phyloP scores from a whole-genome alignment of 2,888 invertebrate genomes.

The Cremastinae sp. region DNA sequence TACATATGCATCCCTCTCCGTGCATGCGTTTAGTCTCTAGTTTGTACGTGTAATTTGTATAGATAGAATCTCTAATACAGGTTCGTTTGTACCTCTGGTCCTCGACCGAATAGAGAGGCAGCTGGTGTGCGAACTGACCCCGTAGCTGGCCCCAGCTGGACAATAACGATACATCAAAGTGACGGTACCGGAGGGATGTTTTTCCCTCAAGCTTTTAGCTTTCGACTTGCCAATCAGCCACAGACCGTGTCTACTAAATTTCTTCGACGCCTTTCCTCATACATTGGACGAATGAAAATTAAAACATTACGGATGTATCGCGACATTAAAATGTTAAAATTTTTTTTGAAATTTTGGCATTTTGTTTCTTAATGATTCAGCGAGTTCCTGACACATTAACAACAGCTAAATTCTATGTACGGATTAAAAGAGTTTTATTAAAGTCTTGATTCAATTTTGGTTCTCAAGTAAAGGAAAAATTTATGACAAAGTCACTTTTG shows the following conservation, averaged over 20 bases:
- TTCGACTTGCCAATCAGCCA: neutral
- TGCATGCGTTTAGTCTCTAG: no score
- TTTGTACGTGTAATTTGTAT: slow-evolving; percentile 18
- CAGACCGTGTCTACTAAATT: neutral
- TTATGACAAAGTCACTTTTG: no score
- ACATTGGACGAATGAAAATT: no score
- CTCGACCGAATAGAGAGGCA: neutral
- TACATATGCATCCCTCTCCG: slow-evolving; percentile 7
- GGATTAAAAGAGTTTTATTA: no score
- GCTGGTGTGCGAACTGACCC: slow-evolving; percentile 12
- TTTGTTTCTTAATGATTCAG: no score
- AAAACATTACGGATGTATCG: no score
- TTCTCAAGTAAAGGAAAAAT: no score
- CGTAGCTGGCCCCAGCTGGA: slow-evolving; percentile 1
- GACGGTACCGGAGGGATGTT: slow-evolving; percentile 7
- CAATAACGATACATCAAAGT: slow-evolving; percentile 16
- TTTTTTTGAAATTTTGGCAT: no score
- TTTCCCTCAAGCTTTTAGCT: slow-evolving; percentile 11
- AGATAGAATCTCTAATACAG: slow-evolving; percentile 10
- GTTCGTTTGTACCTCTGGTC: neutral
- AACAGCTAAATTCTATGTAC: no score
- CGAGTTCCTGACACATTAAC: no score
- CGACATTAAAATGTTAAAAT: no score
- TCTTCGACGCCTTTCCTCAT: neutral
- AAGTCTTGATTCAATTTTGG: no score